phyloP scores from a whole-genome alignment of 2,113 vertebrate genomes.

The Gallinago jamesoni region DNA sequence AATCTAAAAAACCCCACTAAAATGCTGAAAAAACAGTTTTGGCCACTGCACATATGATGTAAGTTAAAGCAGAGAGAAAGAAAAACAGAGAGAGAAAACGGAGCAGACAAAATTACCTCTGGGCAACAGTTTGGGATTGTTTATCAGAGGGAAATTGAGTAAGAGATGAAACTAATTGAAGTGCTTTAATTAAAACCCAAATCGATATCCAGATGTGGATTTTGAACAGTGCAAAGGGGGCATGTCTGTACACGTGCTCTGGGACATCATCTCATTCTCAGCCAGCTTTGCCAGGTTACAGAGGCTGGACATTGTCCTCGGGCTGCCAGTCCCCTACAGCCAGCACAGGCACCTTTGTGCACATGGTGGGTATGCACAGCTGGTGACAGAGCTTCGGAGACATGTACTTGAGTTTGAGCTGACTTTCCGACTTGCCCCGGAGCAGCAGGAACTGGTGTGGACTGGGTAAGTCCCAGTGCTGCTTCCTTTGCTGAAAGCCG shows the following conservation, averaged over 20 bases:
- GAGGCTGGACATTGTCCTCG: rapidly evolving
- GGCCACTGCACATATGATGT: rapidly evolving
- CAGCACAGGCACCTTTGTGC: not conserved
- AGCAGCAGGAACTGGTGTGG: not conserved
- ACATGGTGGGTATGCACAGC: rapidly evolving
- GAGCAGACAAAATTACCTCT: not conserved
- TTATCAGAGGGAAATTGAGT: not conserved
- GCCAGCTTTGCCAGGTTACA: not conserved
- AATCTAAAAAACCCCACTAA: not conserved
- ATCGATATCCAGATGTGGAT: conserved; percentile 1
- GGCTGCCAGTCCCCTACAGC: not conserved
- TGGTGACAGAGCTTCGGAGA: not conserved
- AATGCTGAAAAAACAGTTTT: not conserved
- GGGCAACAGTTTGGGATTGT: not conserved
- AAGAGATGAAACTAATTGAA: not conserved
- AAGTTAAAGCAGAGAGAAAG: not conserved
- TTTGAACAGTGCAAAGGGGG: not conserved
- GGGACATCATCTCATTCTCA: not conserved
- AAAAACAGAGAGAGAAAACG: not conserved
- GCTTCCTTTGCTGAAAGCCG: not conserved
- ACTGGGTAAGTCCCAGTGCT: not conserved
- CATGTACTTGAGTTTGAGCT: not conserved
- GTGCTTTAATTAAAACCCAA: conserved; percentile 12
- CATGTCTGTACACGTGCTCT: not conserved
- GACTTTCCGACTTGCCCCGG: not conserved